Evolutionary conservation across 2,113 vertebrate genomes (phyloP), one percentile per base, ranked within the genome.

Genomic region (Craseonycteris thonglongyai): DNA sequence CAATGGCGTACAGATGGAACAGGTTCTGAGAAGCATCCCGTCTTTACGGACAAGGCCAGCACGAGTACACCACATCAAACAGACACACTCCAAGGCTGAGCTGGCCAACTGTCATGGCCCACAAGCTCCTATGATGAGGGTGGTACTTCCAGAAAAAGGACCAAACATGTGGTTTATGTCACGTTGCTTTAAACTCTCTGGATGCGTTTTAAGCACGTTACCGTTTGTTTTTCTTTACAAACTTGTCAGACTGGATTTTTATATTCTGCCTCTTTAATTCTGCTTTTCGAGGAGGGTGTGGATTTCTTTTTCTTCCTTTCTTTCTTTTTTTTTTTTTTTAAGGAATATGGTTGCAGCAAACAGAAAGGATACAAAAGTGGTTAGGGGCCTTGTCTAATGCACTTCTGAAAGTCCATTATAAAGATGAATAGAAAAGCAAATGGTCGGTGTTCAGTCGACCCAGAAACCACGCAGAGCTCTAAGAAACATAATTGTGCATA

Each of bases 401-500:
- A 98, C 98, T 98, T 98, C 95, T 98, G 97, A 96, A 97, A 97
- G 97, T 98, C 98, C 83, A 1, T 98, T 98, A 98, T 97, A 98
- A 98, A 98, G 98, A 98, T 98, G 98, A 98, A 98, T 98, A 98
- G 96, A 98, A 98, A 98, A 98, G 98, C 8, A 35, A 98, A 98
- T 97, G 98, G 97, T 83, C 95, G 95, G 93, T 97, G 98, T 96
- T 97, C 97, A 0, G 91, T 96, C 95, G 97, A 98, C 98, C 98
- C 98, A 98, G 97, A 98, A 98, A 98, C 97, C 98, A 98, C 97
- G 0, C 83, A 93, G 97, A 98, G 98, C 98, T 98, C 98, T 98
- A 98, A 98, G 97, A 98, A 98, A 98, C 96, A 97, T 98, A 97
- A 98, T 98, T 99, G 99, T 99, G 99, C 99, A 99, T 99, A 99